These are phyloP conservation scores for Lates japonicus DNA, from an alignment of 2,797 vertebrate genomes.

Conservation along the genomic window DNA sequence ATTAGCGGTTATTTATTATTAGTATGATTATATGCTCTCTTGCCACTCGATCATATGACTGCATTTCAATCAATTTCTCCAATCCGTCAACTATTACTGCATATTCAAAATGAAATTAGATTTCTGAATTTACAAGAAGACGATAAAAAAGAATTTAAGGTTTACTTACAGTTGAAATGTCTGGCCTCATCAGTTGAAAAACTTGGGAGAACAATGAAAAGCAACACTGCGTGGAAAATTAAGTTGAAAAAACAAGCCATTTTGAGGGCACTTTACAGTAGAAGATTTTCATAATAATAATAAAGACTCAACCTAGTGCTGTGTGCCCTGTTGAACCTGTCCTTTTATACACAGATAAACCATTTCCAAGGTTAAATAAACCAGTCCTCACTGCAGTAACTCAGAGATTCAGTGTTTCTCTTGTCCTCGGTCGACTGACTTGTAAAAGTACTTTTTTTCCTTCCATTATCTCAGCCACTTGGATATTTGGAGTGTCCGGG, in stretches of 20 bases:
- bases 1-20: background rate
- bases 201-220: conserved; percentile 12
- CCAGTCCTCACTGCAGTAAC: conserved; percentile 39
- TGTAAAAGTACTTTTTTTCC: background rate
- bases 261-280: background rate
- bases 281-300: background rate
- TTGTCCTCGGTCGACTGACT: conserved; percentile 46
- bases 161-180: conserved; percentile 69
- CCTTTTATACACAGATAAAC: conserved; percentile 37
- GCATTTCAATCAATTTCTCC: background rate
- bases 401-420: conserved; percentile 28
- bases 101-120: background rate
- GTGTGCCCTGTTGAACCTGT: background rate
- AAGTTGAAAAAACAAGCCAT: conserved; percentile 39
- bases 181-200: conserved; percentile 35
- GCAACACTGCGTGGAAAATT: background rate
- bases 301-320: background rate
- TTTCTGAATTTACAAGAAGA: background rate
- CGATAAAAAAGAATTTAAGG: background rate
- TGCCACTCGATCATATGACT: background rate
- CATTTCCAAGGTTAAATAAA: conserved; percentile 41
- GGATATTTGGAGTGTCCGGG: background rate
- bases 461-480: conserved; percentile 26
- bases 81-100: background rate
- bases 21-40: background rate